phyloP scores from a whole-genome alignment of 2,888 invertebrate genomes.

The Eupithecia insigniata region DNA sequence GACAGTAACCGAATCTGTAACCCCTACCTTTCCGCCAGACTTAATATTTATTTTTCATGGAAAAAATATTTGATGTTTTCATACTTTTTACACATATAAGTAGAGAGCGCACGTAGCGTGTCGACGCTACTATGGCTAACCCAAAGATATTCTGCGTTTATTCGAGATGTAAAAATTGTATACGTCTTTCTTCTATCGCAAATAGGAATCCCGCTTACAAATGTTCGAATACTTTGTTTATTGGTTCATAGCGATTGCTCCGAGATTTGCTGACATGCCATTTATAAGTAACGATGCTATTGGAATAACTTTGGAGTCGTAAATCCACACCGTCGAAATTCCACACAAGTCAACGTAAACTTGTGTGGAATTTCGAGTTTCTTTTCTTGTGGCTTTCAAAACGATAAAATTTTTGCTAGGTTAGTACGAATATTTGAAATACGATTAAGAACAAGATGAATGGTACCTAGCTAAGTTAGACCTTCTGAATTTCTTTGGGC shows the following conservation, averaged over 20 bases:
- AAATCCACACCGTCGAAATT: too few species aligned
- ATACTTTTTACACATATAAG: background rate
- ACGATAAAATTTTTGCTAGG: background rate
- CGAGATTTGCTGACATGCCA: constrained; percentile 26
- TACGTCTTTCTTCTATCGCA: background rate
- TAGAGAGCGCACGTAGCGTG: background rate
- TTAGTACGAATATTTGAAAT: too few species aligned
- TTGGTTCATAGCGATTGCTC: constrained; percentile 19
- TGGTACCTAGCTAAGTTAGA: too few species aligned
- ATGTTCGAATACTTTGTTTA: constrained; percentile 25
- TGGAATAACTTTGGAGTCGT: constrained; percentile 21
- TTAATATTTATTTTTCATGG: background rate
- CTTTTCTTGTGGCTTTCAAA: background rate
- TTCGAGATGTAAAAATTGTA: background rate
- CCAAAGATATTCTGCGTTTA: background rate
- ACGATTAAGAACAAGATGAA: too few species aligned
- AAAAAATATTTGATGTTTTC: background rate
- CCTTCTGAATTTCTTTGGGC: too few species aligned
- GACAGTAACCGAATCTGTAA: background rate
- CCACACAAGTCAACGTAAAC: too few species aligned
- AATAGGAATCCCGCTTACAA: constrained; percentile 20
- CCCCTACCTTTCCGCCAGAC: background rate
- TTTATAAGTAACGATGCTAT: constrained; percentile 32
- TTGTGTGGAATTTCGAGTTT: background rate
- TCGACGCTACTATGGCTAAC: background rate